A percentile compares a stretch with the other conserved stretches of the same genome.
These are phyloP conservation scores for Cherax destructor DNA, from an alignment of 1,140 invertebrate species.

Conservation along the genomic window DNA sequence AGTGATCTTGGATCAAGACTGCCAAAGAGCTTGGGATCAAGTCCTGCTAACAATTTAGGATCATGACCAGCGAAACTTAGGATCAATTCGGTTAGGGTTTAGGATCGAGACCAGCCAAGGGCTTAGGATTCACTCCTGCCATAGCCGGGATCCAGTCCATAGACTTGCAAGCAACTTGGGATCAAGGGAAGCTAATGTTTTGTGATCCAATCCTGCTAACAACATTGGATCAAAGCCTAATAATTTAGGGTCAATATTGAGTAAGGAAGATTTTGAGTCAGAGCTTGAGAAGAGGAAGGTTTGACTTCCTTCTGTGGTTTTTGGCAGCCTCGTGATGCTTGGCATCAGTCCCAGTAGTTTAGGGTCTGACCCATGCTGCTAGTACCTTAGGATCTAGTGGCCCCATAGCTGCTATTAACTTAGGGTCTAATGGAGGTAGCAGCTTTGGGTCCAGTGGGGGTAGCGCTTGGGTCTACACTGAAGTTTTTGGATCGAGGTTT, in stretches of 20 bases:
- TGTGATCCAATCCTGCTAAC: conserved; percentile 64
- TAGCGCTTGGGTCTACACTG: conserved; percentile 71
- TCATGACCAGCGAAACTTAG: conserved; percentile 69
- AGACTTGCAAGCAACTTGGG: conserved; percentile 71
- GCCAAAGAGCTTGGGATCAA: conserved; percentile 61
- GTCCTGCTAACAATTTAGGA: conserved; percentile 59
- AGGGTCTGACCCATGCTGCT: conserved; percentile 70
- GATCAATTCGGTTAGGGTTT: conserved; percentile 66
- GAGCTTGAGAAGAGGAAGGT: conserved; percentile 26
- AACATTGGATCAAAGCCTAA: conserved; percentile 72
- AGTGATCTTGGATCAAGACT: conserved; percentile 69
- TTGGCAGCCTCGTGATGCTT: conserved; percentile 61
- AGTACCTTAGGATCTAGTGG: conserved; percentile 70
- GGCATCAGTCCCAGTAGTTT: conserved; percentile 69
- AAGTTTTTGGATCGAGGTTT: conserved; percentile 72
- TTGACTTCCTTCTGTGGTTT: conserved; percentile 44
- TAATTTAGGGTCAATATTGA: conserved; percentile 68
- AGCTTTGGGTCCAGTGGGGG: conserved; percentile 67
- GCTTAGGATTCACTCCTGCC: conserved; percentile 43
- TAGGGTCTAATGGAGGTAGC: conserved; percentile 70
- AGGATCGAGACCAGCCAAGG: conserved; percentile 40
- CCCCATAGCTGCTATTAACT: conserved; percentile 63
- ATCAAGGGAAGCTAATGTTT: conserved; percentile 61
- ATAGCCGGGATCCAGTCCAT: conserved; percentile 64
- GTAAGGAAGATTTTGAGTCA: conserved; percentile 42